phyloP scores from a whole-genome alignment of 2,113 vertebrate species.

The Cromileptes altivelis region DNA sequence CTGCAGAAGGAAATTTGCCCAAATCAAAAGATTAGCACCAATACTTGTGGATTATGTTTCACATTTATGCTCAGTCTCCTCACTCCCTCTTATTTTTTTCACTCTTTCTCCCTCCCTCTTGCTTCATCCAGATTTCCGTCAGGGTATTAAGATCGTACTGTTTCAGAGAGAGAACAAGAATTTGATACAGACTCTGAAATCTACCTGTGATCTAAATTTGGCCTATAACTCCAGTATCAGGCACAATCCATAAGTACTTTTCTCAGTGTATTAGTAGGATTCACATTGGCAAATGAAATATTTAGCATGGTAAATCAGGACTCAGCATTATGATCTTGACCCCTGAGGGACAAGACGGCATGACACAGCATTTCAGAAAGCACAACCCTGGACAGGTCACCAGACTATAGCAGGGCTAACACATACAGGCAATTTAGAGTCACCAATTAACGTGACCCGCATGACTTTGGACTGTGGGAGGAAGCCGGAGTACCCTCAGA shows the following conservation, averaged over 20 bases:
- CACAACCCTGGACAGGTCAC: no score
- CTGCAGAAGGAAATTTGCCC: constrained; percentile 65
- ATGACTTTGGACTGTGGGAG: no score
- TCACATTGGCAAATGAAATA: constrained; percentile 31
- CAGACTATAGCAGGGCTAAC: no score
- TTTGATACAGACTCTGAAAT: constrained; percentile 40
- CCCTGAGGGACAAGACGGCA: no score
- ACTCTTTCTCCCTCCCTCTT: background rate
- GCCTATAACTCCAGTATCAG: background rate
- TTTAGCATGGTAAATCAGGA: constrained; percentile 6
- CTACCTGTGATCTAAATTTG: constrained; percentile 62
- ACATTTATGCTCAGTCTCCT: constrained; percentile 59
- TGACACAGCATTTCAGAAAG: no score
- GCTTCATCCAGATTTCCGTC: constrained; percentile 45
- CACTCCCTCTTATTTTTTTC: background rate
- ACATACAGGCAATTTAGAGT: no score
- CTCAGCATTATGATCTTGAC: background rate
- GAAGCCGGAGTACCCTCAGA: no score
- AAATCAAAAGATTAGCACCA: constrained; percentile 78
- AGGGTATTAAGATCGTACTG: constrained; percentile 51
- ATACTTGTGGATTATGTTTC: constrained; percentile 70
- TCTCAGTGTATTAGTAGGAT: constrained; percentile 32
- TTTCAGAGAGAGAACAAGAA: constrained; percentile 38
- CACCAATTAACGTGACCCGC: no score
- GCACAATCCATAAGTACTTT: background rate